phyloP scores from a whole-genome alignment of 1,140 invertebrate genomes.

The Drosophila setifemur region DNA sequence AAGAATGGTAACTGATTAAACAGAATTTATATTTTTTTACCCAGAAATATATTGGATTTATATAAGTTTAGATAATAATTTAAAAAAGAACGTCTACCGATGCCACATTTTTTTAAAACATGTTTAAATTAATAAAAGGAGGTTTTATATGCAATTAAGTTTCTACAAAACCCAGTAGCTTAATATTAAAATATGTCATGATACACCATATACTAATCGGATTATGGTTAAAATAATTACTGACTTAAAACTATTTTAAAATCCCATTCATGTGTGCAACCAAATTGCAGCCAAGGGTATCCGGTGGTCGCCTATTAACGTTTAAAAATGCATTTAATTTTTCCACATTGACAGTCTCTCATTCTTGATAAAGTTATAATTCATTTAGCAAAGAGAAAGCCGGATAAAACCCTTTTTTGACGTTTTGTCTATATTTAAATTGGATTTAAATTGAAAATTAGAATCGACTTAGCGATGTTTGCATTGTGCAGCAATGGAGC shows the following conservation, averaged over 20 bases:
- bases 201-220: too few species aligned
- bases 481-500: constrained; percentile 62
- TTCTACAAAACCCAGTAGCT: too few species aligned
- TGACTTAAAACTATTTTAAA: too few species aligned
- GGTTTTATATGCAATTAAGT: too few species aligned
- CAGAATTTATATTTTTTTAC: not conserved
- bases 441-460: constrained; percentile 80
- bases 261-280: too few species aligned
- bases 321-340: too few species aligned
- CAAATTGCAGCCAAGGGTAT: too few species aligned
- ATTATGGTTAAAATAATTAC: too few species aligned
- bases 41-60: not conserved
- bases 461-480: constrained; percentile 78
- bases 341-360: not conserved
- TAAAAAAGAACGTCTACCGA: not conserved
- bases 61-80: not conserved
- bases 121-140: not conserved
- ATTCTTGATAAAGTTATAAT: constrained; percentile 43
- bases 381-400: constrained; percentile 25
- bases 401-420: constrained; percentile 25
- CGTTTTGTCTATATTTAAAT: constrained; percentile 63
- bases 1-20: not conserved
- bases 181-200: too few species aligned
- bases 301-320: too few species aligned
- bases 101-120: not conserved